These are phyloP conservation scores for Nomada ferruginata DNA, from an alignment of 2,888 invertebrate species.

Conservation along the genomic window DNA sequence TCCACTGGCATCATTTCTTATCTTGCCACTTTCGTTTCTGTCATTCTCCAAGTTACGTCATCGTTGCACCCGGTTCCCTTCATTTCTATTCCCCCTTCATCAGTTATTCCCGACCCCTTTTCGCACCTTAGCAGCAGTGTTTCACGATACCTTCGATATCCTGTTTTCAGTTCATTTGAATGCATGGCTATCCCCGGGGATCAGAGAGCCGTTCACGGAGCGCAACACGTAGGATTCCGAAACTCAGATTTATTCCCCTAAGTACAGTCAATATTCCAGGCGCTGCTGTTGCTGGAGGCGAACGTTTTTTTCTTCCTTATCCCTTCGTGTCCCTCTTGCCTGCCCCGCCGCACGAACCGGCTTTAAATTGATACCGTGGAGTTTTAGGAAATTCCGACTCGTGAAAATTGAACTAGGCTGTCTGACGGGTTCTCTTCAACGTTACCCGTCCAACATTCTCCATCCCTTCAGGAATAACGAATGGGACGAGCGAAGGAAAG, in stretches of 20 bases:
- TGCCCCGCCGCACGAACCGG: neutral
- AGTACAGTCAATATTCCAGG: slow-evolving; percentile 65
- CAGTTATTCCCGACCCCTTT: slow-evolving; percentile 10
- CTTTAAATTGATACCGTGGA: slow-evolving; percentile 51
- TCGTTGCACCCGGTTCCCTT: slow-evolving; percentile 23
- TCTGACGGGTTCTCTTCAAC: slow-evolving; percentile 10
- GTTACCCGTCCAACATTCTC: neutral
- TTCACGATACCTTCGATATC: slow-evolving; percentile 68
- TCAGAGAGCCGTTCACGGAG: slow-evolving; percentile 62
- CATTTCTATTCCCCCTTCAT: slow-evolving; percentile 45
- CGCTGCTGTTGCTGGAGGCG: neutral
- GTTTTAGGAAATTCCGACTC: slow-evolving; percentile 45
- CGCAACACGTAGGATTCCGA: slow-evolving; percentile 73
- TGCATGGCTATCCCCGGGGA: slow-evolving; percentile 69
- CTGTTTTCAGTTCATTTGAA: slow-evolving; percentile 74
- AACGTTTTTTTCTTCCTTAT: neutral
- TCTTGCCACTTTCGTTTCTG: neutral
- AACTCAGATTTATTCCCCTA: slow-evolving; percentile 72
- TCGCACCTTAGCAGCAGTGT: slow-evolving; percentile 34
- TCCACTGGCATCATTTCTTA: slow-evolving; percentile 12
- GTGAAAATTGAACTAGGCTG: slow-evolving; percentile 46
- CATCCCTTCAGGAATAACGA: neutral
- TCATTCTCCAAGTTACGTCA: slow-evolving; percentile 1
- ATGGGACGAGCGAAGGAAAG: slow-evolving; percentile 1
- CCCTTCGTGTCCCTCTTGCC: neutral